Evolutionary conservation across 1,140 invertebrate species (phyloP), one percentile per base, ranked within the genome.

Genomic region (Euschistus heros): DNA sequence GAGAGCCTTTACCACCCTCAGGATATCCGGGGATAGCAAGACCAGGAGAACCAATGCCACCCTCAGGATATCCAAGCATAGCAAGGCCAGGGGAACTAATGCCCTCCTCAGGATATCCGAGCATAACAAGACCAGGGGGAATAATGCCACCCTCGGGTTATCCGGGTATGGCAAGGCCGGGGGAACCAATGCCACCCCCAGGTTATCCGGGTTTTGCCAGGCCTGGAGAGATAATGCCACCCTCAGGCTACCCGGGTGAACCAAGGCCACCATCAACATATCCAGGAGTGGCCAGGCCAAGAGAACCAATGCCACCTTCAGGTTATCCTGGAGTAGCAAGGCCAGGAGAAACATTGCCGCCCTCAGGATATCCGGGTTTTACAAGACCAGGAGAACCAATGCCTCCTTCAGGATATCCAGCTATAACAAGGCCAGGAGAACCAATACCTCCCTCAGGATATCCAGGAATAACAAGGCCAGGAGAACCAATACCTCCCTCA

Each of bases 361-460:
- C 62, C 4, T 42, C 42, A 6, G 17, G 22, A 62, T 62, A 42
- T 37, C 55, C 60, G 18, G 61, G 54, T 33, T 22, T 20, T 63
- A 47, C 24, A 44, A 67, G 65, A 63, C 63, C 67, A 30, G 65
- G 66, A 52, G n/a, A n/a, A n/a, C n/a, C n/a, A n/a, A n/a, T n/a
- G n/a, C n/a, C n/a, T n/a, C n/a, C n/a, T n/a, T n/a, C n/a, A n/a
- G 65, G 65, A 37, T 57, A 47, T 30, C 64, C 63, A 61, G 68
- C 55, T 65, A 63, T 63, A 64, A 68, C 71, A 30, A 54, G 62
- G 22, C 68, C 66, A 24, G 66, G 66, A 17, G 62, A 60, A n/a
- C n/a, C n/a, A n/a, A n/a, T n/a, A n/a, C n/a, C n/a, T n/a, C n/a
- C n/a, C n/a, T n/a, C n/a, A n/a, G n/a, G n/a, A n/a, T n/a, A n/a